These are phyloP conservation scores for Hycleus cichorii DNA, from an alignment of 1,140 invertebrate genomes.

Conservation along the genomic window DNA sequence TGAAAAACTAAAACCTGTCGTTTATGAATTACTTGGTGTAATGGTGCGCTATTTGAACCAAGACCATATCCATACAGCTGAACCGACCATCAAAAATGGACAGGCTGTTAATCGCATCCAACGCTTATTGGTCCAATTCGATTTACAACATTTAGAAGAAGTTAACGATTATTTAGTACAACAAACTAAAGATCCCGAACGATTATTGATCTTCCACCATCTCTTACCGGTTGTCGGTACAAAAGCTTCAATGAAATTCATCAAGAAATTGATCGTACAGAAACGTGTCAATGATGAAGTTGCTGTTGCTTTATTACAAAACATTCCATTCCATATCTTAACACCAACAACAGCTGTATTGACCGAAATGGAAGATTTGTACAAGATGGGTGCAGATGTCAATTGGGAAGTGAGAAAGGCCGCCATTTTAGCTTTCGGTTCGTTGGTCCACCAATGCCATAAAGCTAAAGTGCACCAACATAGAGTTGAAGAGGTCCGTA, in stretches of 20 bases:
- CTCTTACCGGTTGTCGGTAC: slow-evolving; percentile 43
- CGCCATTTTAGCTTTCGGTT: slow-evolving; percentile 39
- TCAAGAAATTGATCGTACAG: slow-evolving; percentile 34
- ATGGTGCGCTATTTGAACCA: slow-evolving; percentile 39
- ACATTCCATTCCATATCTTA: slow-evolving; percentile 39
- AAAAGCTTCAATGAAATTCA: slow-evolving; percentile 35
- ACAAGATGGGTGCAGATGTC: slow-evolving; percentile 21
- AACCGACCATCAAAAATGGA: slow-evolving; percentile 36
- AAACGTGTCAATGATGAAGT: slow-evolving; percentile 28
- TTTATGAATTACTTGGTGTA: slow-evolving; percentile 36
- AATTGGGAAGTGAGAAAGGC: slow-evolving; percentile 31
- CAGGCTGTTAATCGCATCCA: slow-evolving; percentile 36
- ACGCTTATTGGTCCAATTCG: slow-evolving; percentile 33
- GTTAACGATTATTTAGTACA: slow-evolving; percentile 31
- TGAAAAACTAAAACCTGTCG: slow-evolving; percentile 27
- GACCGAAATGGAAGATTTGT: slow-evolving; percentile 36
- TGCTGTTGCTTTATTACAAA: slow-evolving; percentile 34
- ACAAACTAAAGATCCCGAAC: slow-evolving; percentile 21
- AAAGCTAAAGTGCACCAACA: background rate
- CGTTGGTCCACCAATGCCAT: slow-evolving; percentile 35
- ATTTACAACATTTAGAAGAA: slow-evolving; percentile 26
- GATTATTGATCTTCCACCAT: slow-evolving; percentile 34
- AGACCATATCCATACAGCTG: slow-evolving; percentile 36
- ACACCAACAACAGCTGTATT: slow-evolving; percentile 36
- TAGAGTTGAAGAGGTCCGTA: background rate